These are phyloP conservation scores for Paedocypris sp. DNA, from an alignment of 2,113 vertebrate species.

Conservation along the genomic window DNA sequence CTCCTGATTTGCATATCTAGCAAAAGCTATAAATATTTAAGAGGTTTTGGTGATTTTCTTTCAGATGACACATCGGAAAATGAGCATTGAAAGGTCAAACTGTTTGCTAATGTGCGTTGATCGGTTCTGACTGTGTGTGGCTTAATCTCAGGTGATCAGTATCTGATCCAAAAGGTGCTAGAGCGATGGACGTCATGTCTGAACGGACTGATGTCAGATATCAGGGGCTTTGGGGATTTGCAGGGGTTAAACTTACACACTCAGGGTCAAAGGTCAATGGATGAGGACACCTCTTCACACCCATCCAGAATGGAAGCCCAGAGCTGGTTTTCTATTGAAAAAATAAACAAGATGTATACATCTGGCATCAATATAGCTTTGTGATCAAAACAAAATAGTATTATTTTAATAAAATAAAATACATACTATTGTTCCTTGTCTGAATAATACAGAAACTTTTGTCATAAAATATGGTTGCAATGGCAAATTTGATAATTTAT, in stretches of 20 bases:
- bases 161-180: constrained; percentile 23
- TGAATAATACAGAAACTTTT: too few relatives aligned
- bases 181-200: constrained; percentile 16
- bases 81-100: not conserved
- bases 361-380: too few relatives aligned
- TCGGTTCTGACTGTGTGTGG: not conserved
- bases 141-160: constrained; percentile 21
- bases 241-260: constrained; percentile 54
- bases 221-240: not conserved
- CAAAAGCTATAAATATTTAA: not conserved
- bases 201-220: not conserved
- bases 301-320: constrained; percentile 68
- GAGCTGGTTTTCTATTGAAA: constrained; percentile 51
- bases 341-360: too few relatives aligned
- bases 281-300: constrained; percentile 66
- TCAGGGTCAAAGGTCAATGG: constrained; percentile 60
- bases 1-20: not conserved
- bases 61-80: not conserved
- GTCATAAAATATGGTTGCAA: too few relatives aligned
- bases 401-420: too few relatives aligned
- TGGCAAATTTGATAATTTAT: too few relatives aligned
- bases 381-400: too few relatives aligned
- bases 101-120: constrained; percentile 1
- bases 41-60: not conserved
- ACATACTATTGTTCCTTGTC: too few relatives aligned